Percentiles rank a stretch among this genome's conserved stretches.
These are phyloP conservation scores for Molorchus minor DNA, from an alignment of 2,888 invertebrate species.

Conservation along the genomic window DNA sequence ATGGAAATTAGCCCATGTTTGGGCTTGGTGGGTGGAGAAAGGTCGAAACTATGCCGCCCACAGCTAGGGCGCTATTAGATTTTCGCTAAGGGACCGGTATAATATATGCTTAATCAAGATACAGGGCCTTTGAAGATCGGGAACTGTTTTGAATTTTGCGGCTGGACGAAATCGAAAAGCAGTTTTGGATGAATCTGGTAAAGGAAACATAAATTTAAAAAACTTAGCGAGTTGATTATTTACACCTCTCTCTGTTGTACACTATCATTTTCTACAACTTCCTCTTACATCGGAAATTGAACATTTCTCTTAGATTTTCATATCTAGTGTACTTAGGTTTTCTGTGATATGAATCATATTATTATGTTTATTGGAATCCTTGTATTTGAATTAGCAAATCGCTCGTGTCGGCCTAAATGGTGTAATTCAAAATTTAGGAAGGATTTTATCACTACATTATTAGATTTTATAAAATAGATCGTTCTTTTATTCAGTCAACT, in stretches of 20 bases:
- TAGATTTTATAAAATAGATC: conserved; percentile 23
- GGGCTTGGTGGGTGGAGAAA: conserved; percentile 5
- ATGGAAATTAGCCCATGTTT: conserved; percentile 19
- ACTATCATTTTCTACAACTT: no score
- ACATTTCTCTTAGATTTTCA: no score
- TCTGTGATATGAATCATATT: no score
- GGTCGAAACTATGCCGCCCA: conserved; percentile 3
- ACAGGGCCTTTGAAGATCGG: neutral
- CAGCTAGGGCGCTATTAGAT: conserved; percentile 4
- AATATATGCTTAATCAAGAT: conserved; percentile 1
- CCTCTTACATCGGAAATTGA: no score
- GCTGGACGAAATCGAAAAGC: no score
- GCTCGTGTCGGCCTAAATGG: conserved; percentile 9
- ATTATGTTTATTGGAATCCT: neutral
- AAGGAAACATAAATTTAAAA: no score
- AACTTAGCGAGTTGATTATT: no score
- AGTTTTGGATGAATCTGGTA: no score
- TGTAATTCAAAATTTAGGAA: conserved; percentile 1
- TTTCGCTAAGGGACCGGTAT: neutral
- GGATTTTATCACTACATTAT: conserved; percentile 17
- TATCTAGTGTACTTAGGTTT: no score
- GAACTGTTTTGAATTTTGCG: neutral
- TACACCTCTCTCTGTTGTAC: no score
- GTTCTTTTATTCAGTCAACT: conserved; percentile 16
- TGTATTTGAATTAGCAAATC: neutral